phyloP scores from a whole-genome alignment of 2,888 invertebrate species.

The Eubasilissa splendida region DNA sequence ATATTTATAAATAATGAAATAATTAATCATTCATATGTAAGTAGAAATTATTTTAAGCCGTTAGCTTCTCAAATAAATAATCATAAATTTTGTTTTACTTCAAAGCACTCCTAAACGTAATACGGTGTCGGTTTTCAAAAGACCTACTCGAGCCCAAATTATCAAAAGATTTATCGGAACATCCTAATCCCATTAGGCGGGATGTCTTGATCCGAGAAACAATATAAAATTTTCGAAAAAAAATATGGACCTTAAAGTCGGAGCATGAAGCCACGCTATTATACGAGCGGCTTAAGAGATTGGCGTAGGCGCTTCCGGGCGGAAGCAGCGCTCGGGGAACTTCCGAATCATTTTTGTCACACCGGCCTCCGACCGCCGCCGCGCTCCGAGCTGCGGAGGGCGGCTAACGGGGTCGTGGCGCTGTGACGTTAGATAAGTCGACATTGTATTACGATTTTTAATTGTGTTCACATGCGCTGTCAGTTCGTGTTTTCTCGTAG shows the following conservation, averaged over 20 bases:
- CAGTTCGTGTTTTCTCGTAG: constrained; percentile 10
- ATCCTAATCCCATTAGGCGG: constrained; percentile 8
- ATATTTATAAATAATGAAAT: too few species aligned
- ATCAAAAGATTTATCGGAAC: constrained; percentile 11
- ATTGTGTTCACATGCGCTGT: constrained; percentile 23
- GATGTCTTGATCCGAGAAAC: constrained; percentile 2
- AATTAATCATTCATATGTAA: too few species aligned
- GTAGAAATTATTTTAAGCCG: too few species aligned
- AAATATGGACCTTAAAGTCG: constrained; percentile 10
- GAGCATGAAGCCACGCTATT: constrained; percentile 17
- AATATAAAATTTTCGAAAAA: constrained; percentile 25
- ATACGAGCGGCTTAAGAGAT: constrained; percentile 14
- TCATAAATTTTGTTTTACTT: too few species aligned
- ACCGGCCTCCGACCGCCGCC: constrained; percentile 18
- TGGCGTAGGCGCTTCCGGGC: constrained; percentile 23
- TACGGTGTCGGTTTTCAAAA: too few species aligned
- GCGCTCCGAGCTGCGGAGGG: background rate
- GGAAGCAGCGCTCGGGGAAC: constrained; percentile 29
- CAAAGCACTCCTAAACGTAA: too few species aligned
- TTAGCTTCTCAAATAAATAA: too few species aligned
- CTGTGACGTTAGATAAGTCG: background rate
- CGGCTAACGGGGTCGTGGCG: background rate
- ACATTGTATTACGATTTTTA: constrained; percentile 2
- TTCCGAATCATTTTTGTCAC: constrained; percentile 29
- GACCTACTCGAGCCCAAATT: constrained; percentile 14